These are phyloP conservation scores for Peromyscus californicus DNA, from an alignment of 2,113 vertebrate genomes.

Conservation along the genomic window DNA sequence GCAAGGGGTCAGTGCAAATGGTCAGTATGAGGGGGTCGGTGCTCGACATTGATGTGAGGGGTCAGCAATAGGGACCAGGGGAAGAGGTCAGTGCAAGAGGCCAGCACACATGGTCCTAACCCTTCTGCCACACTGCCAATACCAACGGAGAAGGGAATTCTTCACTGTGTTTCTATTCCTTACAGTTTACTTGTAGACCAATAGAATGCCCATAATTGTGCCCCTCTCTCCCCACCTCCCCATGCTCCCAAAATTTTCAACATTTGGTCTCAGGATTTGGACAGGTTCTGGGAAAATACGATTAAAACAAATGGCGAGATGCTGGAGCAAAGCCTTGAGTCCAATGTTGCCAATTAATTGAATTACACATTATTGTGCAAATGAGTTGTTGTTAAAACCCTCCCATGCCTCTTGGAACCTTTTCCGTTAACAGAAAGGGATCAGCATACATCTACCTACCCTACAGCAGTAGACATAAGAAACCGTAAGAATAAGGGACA, in stretches of 20 bases:
- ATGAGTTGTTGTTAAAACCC: background rate
- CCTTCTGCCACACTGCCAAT: too few relatives aligned
- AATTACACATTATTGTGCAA: background rate
- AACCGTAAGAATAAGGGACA: background rate
- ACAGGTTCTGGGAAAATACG: background rate
- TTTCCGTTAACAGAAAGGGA: background rate
- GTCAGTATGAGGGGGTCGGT: background rate
- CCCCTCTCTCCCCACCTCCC: background rate
- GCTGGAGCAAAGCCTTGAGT: background rate
- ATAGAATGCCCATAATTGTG: background rate
- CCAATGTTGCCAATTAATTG: background rate
- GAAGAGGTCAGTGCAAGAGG: background rate
- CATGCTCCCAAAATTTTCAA: background rate
- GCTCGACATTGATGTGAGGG: too few relatives aligned
- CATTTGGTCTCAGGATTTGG: background rate
- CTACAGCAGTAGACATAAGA: background rate
- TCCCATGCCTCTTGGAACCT: background rate
- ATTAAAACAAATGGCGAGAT: slow-evolving; percentile 15
- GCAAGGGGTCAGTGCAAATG: too few relatives aligned
- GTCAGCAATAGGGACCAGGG: too few relatives aligned
- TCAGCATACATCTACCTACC: background rate
- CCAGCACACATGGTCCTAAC: background rate
- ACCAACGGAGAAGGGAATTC: too few relatives aligned
- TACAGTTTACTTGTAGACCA: background rate
- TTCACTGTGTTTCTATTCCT: background rate